Evolutionary conservation across 1,140 invertebrate genomes (phyloP).

Genomic region (Parapsyche elsis): DNA sequence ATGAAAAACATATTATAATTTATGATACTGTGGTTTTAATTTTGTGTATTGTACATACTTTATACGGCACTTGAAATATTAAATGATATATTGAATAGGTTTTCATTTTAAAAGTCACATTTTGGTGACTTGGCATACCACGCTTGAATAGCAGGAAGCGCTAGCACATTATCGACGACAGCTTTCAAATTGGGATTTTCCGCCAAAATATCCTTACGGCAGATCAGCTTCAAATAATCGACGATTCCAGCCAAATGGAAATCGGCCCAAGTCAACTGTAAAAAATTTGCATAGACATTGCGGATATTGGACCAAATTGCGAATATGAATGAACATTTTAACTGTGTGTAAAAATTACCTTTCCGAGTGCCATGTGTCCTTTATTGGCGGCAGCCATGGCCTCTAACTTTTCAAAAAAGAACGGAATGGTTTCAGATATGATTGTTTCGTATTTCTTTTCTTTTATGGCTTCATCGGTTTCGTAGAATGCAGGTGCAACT

Average conservation of each 20-base stretch:
- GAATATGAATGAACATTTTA: constrained; percentile 30
- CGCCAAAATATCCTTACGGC: constrained; percentile 68
- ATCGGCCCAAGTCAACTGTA: constrained; percentile 76
- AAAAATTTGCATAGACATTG: constrained; percentile 36
- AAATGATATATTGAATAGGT: neutral
- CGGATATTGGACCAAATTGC: neutral
- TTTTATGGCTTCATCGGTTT: constrained; percentile 65
- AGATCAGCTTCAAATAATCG: constrained; percentile 72
- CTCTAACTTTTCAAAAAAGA: constrained; percentile 71
- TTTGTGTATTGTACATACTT: no score
- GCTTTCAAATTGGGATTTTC: constrained; percentile 70
- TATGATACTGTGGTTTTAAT: no score
- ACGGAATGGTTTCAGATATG: constrained; percentile 67
- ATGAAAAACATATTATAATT: no score
- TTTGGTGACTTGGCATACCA: constrained; percentile 74
- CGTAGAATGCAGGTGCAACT: constrained; percentile 66
- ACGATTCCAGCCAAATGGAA: constrained; percentile 71
- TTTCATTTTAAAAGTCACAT: constrained; percentile 58
- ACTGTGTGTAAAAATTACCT: constrained; percentile 58
- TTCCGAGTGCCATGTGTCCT: constrained; percentile 69
- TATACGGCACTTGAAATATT: neutral
- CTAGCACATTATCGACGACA: constrained; percentile 68
- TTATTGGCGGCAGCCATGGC: constrained; percentile 64
- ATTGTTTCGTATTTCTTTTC: constrained; percentile 61
- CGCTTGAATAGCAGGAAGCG: constrained; percentile 71